Evolutionary conservation across 2,113 vertebrate species (phyloP), one percentile per base, ranked within the genome.

Genomic region (Aldabrachelys gigantea): DNA sequence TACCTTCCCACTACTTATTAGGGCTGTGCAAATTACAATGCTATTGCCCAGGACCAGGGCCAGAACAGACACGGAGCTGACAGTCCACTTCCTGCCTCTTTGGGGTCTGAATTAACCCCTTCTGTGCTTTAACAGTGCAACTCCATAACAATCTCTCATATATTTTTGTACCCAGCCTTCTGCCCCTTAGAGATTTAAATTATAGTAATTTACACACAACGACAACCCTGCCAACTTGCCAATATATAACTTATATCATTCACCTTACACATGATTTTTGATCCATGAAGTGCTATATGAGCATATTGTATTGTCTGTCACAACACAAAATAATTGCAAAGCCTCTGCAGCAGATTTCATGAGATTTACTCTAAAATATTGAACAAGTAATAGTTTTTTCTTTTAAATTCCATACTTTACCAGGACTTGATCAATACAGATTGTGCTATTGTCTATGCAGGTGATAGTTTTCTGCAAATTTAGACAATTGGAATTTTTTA

Each of bases 361-460:
- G 90, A 87, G 90, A 85, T 86, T 93, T 85, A 69, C 62, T 89
- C 69, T 76, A 4, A 95, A 94, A 92, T 86, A 85, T 94, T 65
- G 89, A 47, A 84, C 80, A 90, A 89, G 90, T 62, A 41, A 83
- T 93, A 95, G 89, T 95, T 96, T 95, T 80, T 95, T 96, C 89
- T 90, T 94, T 94, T 96, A 97, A 95, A 84, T 90, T 96, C 95
- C 89, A 95, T 92, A 92, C 78, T 96, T 82, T 96, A 83, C 44
- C 82, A 49, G 89, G 21, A 93, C 56, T 91, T 91, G 82, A 94
- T 93, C 91, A 94, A 97, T 96, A 91, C 89, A 93, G 78, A 96
- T 87, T 89, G 59, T 86, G 78, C 76, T 89, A 89, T 92, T 92
- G 80, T 76, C 80, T 92, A 72, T 38, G 80, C 89, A 81, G 85